Conservation (phyloP, 2,797 vertebrate species). For the Melanotaenia boesemani region DNA sequence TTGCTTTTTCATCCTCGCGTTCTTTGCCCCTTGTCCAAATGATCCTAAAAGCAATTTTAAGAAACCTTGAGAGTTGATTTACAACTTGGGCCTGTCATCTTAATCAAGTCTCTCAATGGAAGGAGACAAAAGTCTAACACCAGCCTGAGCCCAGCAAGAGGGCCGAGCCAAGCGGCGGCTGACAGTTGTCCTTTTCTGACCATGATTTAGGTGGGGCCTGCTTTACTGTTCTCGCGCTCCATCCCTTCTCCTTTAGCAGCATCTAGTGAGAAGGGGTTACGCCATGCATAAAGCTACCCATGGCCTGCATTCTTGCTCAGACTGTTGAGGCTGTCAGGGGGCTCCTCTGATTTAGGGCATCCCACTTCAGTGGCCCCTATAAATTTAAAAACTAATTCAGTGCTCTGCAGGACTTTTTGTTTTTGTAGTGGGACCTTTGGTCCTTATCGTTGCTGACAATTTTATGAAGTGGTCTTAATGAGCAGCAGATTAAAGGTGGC, state of each 20-base stretch:
- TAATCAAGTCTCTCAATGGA: slow-evolving; percentile 96
- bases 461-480: slow-evolving; percentile 99
- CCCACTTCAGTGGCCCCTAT: slow-evolving; percentile 91
- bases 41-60: slow-evolving; percentile 88
- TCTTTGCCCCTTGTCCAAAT: slow-evolving; percentile 74
- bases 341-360: slow-evolving; percentile 92
- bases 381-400: slow-evolving; percentile 95
- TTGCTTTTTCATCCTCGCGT: slow-evolving; percentile 78
- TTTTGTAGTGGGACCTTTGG: slow-evolving; percentile 90
- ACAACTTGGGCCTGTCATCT: slow-evolving; percentile 87
- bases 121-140: slow-evolving; percentile 91
- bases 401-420: slow-evolving; percentile 93
- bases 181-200: slow-evolving; percentile 94
- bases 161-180: slow-evolving; percentile 91
- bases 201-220: slow-evolving; percentile 95
- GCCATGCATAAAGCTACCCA: slow-evolving; percentile 87
- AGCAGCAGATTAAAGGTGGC: slow-evolving; percentile 95
- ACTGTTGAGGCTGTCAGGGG: slow-evolving; percentile 94
- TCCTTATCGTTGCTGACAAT: slow-evolving; percentile 93
- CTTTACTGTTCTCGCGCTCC: slow-evolving; percentile 87
- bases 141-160: slow-evolving; percentile 88
- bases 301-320: slow-evolving; percentile 88
- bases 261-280: slow-evolving; percentile 89
- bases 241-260: slow-evolving; percentile 89
- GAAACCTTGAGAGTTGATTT: slow-evolving; percentile 95